phyloP scores from a whole-genome alignment of 1,140 invertebrate genomes.

The Habropoda laboriosa region DNA sequence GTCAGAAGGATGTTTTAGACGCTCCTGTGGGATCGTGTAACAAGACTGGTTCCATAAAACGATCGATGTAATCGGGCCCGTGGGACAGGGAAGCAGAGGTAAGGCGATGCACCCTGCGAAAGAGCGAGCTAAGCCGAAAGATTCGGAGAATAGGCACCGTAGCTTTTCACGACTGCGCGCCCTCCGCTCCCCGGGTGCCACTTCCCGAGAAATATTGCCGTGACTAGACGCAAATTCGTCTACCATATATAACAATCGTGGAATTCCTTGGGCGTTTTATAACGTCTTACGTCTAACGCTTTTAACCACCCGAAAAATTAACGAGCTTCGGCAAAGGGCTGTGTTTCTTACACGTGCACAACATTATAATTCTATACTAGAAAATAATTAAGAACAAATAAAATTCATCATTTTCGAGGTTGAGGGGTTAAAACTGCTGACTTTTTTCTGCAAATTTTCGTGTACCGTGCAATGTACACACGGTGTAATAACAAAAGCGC shows the following conservation, averaged over 20 bases:
- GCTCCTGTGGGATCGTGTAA: conserved; percentile 58
- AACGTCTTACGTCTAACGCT: background rate
- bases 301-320: no score
- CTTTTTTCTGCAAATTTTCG: no score
- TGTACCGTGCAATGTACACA: no score
- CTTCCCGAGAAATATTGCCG: conserved; percentile 67
- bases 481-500: no score
- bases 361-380: no score
- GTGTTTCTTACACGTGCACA: no score
- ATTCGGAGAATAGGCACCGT: conserved; percentile 44
- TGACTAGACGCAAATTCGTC: conserved; percentile 67
- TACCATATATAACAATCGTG: conserved; percentile 68
- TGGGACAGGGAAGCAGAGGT: conserved; percentile 23
- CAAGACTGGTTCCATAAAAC: conserved; percentile 68
- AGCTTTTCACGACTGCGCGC: conserved; percentile 51
- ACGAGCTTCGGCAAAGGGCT: no score
- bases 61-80: conserved; percentile 69
- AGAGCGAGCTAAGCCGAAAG: conserved; percentile 35
- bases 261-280: conserved; percentile 46
- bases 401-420: no score
- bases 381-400: no score
- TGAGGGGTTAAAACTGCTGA: no score
- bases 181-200: conserved; percentile 43
- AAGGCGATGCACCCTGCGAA: conserved; percentile 22
- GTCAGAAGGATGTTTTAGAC: conserved; percentile 30